Evolutionary conservation across 2,888 invertebrate species (phyloP), one percentile per base, ranked within the genome.

Genomic region (Acleris holmiana): DNA sequence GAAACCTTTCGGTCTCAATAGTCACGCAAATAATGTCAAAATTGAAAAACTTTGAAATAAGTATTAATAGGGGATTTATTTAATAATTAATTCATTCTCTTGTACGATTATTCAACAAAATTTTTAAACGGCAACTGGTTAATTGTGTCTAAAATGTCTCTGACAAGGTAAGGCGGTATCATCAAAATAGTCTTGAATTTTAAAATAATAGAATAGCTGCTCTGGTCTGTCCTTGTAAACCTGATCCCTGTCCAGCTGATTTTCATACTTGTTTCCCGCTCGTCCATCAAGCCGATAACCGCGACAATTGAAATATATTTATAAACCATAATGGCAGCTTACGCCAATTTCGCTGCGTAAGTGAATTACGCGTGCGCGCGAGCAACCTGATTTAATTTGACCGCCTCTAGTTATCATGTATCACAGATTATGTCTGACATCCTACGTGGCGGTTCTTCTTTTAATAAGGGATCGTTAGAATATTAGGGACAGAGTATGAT

Each of bases 391-490:
- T 82, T 85, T 86, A 87, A 86, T 83, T 74, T 80, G 79, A 79
- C 76, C 67, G 88, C 91, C 88, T 84, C 85, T 85, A 91, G 91
- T 89, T 88, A 90, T 86, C 84, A 87, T 91, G 88, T 79, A 91
- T 89, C 89, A 90, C 80, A 79, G 73, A 73, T 77, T 76, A 72
- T 76, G 79, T 78, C 82, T 76, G 85, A 82, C 84, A 75, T 80
- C 78, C 78, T 82, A 79, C 74, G 78, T 75, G 78, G 79, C 78
- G 80, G 83, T 79, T 85, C 84, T 82, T 73, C 77, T 86, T 88
- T 86, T 88, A 89, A 88, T 89, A 87, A 84, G 83, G 69, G 83
- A 74, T 85, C 80, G 80, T 89, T 86, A 85, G 77, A 80, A 79
- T 72, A 75, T 65, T 66, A 51, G 23, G 15, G 67, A 75, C 72